Evolutionary conservation across 2,888 invertebrate genomes (phyloP), one percentile per base, ranked within the genome.

Genomic region (Thecocarcelia acutangulata): DNA sequence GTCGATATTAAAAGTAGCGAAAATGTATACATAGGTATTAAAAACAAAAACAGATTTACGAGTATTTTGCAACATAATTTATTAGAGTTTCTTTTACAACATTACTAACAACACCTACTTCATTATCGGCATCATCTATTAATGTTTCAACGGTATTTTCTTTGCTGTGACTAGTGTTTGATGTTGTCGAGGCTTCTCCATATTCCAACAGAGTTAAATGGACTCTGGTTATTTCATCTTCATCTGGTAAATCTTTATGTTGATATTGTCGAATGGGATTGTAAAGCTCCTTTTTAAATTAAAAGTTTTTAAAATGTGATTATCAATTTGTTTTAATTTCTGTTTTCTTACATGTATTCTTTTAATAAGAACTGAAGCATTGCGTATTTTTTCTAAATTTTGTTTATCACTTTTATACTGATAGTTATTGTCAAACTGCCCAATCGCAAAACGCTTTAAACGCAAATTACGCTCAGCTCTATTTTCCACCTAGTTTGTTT

Each of bases 131-230:
- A 54, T 81, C 84, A 44, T 86, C 48, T 11, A 81, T 75, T 13
- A 19, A 3, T 12, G 42, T 5, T 17, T 86, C 85, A 75, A 84
- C 84, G 58, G 69, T 80, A 40, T 63, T 63, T 24, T 85, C 76
- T 54, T n/a, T n/a, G n/a, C n/a, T n/a, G n/a, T n/a, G n/a, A n/a
- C n/a, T n/a, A n/a, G n/a, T n/a, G n/a, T n/a, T 21, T 44, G 54
- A n/a, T 9, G 37, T 77, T 0, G 84, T 50, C 1, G 88, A 89
- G 63, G 92, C 91, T 85, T 93, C 93, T 77, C 96, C 97, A 91
- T 97, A 98, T 90, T 98, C 97, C 50, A 97, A 92, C 13, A 98
- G 91, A 1, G 97, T 97, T 50, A 96, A 94, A 87, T 96, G 95
- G 13, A 97, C 95, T 88, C 94, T 93, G 17, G 94, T 93, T 56